Evolutionary conservation across 53 echinoderm and acorn worm species (phyloP).

Genomic region (Arbacia lixula): DNA sequence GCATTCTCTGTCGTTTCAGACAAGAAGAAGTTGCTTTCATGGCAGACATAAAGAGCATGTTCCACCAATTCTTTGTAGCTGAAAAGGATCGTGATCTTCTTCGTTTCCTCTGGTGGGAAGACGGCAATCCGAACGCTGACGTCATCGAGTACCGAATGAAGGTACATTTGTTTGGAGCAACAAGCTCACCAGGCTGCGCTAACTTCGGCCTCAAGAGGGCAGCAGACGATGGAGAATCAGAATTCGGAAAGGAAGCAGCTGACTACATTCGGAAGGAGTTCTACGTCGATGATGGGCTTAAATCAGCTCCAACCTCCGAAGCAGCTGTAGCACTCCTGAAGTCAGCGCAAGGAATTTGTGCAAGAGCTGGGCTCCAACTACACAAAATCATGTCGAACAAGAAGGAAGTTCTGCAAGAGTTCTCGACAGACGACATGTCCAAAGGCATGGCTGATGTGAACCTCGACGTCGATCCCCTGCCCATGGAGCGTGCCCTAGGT

Average conservation of each 20-base stretch:
- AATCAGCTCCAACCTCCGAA: slow-evolving; percentile 45
- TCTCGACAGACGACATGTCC: slow-evolving; percentile 42
- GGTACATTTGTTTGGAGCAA: slow-evolving; percentile 67
- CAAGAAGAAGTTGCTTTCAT: slow-evolving; percentile 66
- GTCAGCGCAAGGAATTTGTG: slow-evolving; percentile 40
- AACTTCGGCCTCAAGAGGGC: slow-evolving; percentile 67
- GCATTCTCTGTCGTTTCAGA: slow-evolving; percentile 57
- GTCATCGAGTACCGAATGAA: slow-evolving; percentile 64
- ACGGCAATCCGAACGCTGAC: slow-evolving; percentile 38
- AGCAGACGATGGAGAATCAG: slow-evolving; percentile 53
- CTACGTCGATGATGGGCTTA: slow-evolving; percentile 66
- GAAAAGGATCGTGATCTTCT: slow-evolving; percentile 62
- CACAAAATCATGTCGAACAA: slow-evolving; percentile 66
- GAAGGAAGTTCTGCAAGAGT: slow-evolving; percentile 45
- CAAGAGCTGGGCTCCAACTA: slow-evolving; percentile 53
- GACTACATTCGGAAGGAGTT: slow-evolving; percentile 61
- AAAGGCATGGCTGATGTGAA: slow-evolving; percentile 16
- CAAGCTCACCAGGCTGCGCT: slow-evolving; percentile 71
- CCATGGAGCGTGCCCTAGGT: slow-evolving; percentile 58
- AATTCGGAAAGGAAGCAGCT: slow-evolving; percentile 56
- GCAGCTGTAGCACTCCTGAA: slow-evolving; percentile 53
- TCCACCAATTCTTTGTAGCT: slow-evolving; percentile 66
- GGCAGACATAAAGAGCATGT: slow-evolving; percentile 71
- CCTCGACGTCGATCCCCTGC: slow-evolving; percentile 20
- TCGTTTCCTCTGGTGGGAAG: slow-evolving; percentile 73